A percentile compares a stretch with the other conserved stretches of the same genome.
phyloP scores from a whole-genome alignment of 2,888 invertebrate genomes.

The Neoaliturus tenellus region DNA sequence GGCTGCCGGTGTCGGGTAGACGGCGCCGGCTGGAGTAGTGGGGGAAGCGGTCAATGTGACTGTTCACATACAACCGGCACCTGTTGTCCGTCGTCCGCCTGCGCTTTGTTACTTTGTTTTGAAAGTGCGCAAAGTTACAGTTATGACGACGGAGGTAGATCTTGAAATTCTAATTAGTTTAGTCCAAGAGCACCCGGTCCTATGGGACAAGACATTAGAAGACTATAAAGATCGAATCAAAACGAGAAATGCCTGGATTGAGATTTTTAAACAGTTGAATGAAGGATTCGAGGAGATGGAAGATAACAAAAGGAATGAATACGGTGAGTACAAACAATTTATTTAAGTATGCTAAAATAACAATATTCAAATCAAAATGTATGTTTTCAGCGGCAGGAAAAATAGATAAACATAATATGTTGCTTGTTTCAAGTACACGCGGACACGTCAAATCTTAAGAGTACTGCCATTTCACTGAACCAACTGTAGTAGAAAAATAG shows the following conservation, averaged over 20 bases:
- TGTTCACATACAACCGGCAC: slow-evolving; percentile 35
- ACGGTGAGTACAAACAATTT: slow-evolving; percentile 22
- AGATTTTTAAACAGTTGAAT: slow-evolving; percentile 47
- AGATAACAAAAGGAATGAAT: slow-evolving; percentile 18
- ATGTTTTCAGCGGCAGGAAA: slow-evolving; percentile 19
- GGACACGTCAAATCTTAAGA: slow-evolving; percentile 35
- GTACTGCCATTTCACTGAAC: slow-evolving; percentile 29
- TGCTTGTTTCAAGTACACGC: slow-evolving; percentile 8
- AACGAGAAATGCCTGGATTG: slow-evolving; percentile 43
- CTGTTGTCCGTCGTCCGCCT: slow-evolving; percentile 34
- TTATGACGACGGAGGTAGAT: slow-evolving; percentile 47
- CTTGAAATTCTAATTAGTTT: slow-evolving; percentile 25
- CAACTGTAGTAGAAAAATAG: slow-evolving; percentile 27
- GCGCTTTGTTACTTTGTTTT: background rate
- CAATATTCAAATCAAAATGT: slow-evolving; percentile 10
- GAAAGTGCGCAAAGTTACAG: slow-evolving; percentile 11
- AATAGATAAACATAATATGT: slow-evolving; percentile 1
- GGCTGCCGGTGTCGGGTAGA: slow-evolving; percentile 47
- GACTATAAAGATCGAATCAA: slow-evolving; percentile 42
- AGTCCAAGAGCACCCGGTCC: slow-evolving; percentile 41
- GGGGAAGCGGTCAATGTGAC: slow-evolving; percentile 36
- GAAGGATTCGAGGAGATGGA: slow-evolving; percentile 40
- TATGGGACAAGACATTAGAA: slow-evolving; percentile 43
- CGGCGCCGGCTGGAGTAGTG: slow-evolving; percentile 12
- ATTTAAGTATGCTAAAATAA: slow-evolving; percentile 20